Evolutionary conservation across 2,113 vertebrate genomes (phyloP).

Genomic region (Xenus cinereus): DNA sequence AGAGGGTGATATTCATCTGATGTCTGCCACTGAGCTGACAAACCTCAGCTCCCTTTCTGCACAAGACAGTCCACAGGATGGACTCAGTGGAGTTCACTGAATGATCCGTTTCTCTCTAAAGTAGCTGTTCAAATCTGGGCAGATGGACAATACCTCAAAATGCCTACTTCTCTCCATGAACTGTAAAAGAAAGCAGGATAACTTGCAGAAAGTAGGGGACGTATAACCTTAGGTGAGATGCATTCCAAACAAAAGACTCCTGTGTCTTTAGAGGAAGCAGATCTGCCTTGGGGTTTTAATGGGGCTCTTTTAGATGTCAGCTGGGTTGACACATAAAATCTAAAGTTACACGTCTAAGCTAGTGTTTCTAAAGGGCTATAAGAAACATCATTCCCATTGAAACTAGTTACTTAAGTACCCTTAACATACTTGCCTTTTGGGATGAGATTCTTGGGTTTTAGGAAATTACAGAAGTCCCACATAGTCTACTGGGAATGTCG

Average conservation of each 20-base stretch:
- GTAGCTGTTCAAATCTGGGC: not conserved
- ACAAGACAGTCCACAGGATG: not conserved
- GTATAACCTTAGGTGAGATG: not conserved
- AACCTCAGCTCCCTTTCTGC: not conserved
- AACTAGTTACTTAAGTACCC: not conserved
- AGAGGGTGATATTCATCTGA: not conserved
- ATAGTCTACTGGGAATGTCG: not conserved
- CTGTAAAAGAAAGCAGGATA: not conserved
- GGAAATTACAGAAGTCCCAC: not conserved
- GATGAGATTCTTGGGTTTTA: not conserved
- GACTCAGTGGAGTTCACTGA: not conserved
- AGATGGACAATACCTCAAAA: not conserved
- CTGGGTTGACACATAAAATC: not conserved
- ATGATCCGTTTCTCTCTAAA: not conserved
- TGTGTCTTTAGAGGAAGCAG: not conserved
- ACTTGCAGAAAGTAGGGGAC: not conserved
- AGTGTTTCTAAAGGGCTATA: not conserved
- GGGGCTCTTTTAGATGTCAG: not conserved
- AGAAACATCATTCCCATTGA: not conserved
- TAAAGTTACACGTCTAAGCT: not conserved
- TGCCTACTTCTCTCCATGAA: not conserved
- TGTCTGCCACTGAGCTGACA: not conserved
- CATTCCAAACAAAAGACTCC: not conserved
- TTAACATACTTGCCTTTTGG: not conserved
- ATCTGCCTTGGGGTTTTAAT: not conserved